Evolutionary conservation across 2,113 vertebrate species (phyloP).

Genomic region (Isichthys henryi): DNA sequence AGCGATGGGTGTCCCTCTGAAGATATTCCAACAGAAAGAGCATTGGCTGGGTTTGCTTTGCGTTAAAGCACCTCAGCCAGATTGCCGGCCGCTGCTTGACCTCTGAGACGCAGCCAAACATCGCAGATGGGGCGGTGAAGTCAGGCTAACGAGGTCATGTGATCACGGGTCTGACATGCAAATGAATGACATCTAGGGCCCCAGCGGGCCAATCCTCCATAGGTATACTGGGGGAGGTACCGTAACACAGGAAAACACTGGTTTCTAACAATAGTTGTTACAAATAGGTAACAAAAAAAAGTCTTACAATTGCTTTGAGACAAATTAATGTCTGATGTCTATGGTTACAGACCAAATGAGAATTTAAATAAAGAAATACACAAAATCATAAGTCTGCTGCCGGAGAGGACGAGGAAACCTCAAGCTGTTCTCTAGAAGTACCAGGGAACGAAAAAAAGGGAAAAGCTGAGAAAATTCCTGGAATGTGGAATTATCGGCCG

Average conservation of each 20-base stretch:
- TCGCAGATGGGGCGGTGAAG: background rate
- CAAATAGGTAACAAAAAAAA: background rate
- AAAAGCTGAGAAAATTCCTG: background rate
- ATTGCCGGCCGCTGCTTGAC: background rate
- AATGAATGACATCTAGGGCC: background rate
- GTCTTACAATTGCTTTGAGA: background rate
- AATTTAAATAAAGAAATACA: background rate
- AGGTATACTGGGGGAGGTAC: background rate
- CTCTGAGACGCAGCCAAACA: background rate
- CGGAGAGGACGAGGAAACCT: background rate
- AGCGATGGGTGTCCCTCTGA: conserved; percentile 32
- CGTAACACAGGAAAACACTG: background rate
- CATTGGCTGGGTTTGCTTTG: conserved; percentile 31
- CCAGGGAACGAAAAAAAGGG: background rate
- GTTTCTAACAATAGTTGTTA: background rate
- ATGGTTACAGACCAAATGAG: background rate
- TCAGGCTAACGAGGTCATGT: background rate
- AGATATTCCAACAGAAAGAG: conserved; percentile 26
- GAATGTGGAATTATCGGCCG: conserved; percentile 9
- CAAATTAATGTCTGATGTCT: background rate
- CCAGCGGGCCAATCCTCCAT: background rate
- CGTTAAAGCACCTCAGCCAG: conserved; percentile 15
- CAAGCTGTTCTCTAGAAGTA: background rate
- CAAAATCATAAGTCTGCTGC: background rate
- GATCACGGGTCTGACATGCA: background rate